Evolutionary conservation across 1,140 invertebrate genomes (phyloP), one percentile per base, ranked within the genome.

Genomic region (Listronotus bonariensis): DNA sequence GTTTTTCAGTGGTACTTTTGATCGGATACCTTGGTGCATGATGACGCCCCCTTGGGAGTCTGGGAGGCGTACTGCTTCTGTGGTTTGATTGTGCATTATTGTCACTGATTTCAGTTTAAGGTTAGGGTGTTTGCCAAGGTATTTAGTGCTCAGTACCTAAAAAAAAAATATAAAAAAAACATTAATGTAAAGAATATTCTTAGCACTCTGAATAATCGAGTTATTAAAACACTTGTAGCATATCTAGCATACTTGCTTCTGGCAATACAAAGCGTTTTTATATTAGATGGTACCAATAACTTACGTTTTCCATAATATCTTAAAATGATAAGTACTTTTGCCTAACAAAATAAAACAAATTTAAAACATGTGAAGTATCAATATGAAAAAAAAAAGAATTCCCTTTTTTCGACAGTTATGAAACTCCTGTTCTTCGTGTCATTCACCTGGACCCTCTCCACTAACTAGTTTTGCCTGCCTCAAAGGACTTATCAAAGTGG

Each of bases 71-170:
- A 92, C 90, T 46, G 90, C 91, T 81, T 92, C 90, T 42, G 90
- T 92, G 61, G 90, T 91, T 66, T 90, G 89, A 75, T 89, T 92
- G 83, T 92, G 90, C 70, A 92, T 91, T 80, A 92, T 92, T 67
- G 91, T 92, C 62, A 92, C 86, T 11, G 88, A 89, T 78, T 91
- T 92, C 73, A 91, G 83, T 79, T 92, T 92, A 78, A 87, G 82
- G 76, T 89, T 87, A 70, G 87, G 86, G 42, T 85, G 85, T 68
- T 92, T 92, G 69, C 89, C 88, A 68, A 92, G 82, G 69, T 91
- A 84, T 71, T 88, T 87, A 70, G 88, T 90, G 82, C 89, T 91
- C 72, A 88, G 83, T 74, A 91, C 84, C 91, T 93, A 77, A 6
- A 56, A 20, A 59, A 36, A 20, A 8, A 31, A 43, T 12, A 15